Evolutionary conservation across 2,113 vertebrate genomes (phyloP), one percentile per base, ranked within the genome.

Genomic region (Anarrhichthys ocellatus): DNA sequence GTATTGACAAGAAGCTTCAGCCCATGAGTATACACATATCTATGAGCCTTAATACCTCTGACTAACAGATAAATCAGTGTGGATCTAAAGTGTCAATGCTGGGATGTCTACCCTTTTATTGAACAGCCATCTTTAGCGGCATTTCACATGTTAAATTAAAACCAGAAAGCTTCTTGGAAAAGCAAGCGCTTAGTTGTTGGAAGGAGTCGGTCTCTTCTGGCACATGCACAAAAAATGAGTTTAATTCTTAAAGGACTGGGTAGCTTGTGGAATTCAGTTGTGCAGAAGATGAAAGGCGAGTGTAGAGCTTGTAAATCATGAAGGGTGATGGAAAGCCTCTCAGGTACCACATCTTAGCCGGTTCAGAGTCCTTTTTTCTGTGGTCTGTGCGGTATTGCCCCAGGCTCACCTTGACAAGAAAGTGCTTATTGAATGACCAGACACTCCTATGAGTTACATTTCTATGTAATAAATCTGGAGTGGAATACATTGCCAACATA

Each of bases 1-100:
- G 93, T 86, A 91, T 89, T 83, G 87, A 93, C 92, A 93, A 66
- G 92, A 90, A 1, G 58, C 75, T 80, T 29, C 69, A 88, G 70
- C 74, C 71, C 67, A 61, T 11, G 62, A 80, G 79, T 84, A 86
- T 91, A 90, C 76, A 88, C 81, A 87, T 13, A 50, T 27, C 54
- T 68, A 59, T 14, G 27, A 86, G 70, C 62, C 44, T 78, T 81
- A 86, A 87, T 82, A 59, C 69, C 56, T 34, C 18, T 29, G 81
- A 76, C 68, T 72, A 78, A 70, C 64, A 84, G 80, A 62, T 80
- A 79, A 87, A 74, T 73, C 81, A 22, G 58, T 1, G 17, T 11
- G 78, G 84, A 82, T 86, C 89, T 83, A 64, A 77, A 58, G 56
- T 87, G 88, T 91, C 78, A 86, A 62, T 22, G 78, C 73, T 48